Base-by-base conservation (phyloP, 2,113 vertebrate genomes). In the Osmerus eperlanus region DNA sequence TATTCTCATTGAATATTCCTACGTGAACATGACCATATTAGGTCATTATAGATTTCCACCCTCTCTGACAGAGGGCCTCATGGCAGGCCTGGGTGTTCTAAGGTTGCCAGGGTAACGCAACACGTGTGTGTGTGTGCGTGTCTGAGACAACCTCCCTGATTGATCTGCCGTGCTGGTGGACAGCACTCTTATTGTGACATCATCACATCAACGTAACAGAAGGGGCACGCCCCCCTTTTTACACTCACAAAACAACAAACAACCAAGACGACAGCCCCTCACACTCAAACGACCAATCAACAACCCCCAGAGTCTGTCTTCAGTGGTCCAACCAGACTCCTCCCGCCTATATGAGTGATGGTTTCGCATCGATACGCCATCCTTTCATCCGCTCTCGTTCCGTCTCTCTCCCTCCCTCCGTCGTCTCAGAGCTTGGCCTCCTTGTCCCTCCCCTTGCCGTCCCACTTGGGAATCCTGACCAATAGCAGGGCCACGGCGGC, bases 401-500 rank as follows among this genome's bases (percentile, higher is more conserved):
- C 7, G 41, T 12, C 41, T 12, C 19, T 28, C 56, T 32, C 8
- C 54, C 51, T 32, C 12, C 7, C 23, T 9, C 52, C 3, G 6
- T 54, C 3, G n/a, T 70, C 67, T 88, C 71, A 78, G 32, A 78
- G 76, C 77, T 80, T 81, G 32, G 25, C 71, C 7, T 36, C 71
- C 71, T 89, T 87, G 4, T 21, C 56, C 72, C 64, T 76, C 19
- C 71, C 70, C 19, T 73, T 89, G 15, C 58, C 7, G 0, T 89
- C 78, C 90, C 91, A 92, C 76, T 85, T 88, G 29, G 91, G 89
- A 68, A 90, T 91, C 74, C 88, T 81, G 47, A 85, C 18, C 0
- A 93, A 91, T 51, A 97, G 81, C 53, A 95, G 63, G 68, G 67
- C 81, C 0, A 97, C 84, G 7, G 96, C 95, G 61, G 80, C 71